Evolutionary conservation across 2,888 invertebrate genomes (phyloP), one percentile per base, ranked within the genome.

Genomic region (Tuta absoluta): DNA sequence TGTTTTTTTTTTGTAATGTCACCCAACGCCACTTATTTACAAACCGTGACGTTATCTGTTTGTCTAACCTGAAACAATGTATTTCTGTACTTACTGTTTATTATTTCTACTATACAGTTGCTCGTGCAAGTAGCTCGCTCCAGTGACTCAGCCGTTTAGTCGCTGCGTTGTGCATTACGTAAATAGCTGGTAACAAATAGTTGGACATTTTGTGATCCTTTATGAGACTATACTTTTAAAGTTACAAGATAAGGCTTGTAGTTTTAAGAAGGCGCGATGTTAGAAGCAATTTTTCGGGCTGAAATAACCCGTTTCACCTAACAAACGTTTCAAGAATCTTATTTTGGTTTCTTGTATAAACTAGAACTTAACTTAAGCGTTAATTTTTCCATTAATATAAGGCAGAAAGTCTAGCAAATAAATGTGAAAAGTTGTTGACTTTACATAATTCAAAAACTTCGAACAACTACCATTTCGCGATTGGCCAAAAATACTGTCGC

Each of bases 401-500:
- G 12, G 33, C 8, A 37, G 11, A 45, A 28, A 49, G 19, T 45
- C 45, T 57, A 58, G 48, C 4, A 63, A 48, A 63, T 58, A 48
- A 38, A 63, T 57, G 63, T 21, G 45, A 14, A 33, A 63, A 63
- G 37, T 58, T 57, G 24, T 33, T 63, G 37, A n/a, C 38, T 23
- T 23, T 19, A 59, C 63, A 59, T 59, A 37, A 64, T 59, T 58
- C 28, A 37, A 38, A 14, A 64, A 63, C 63, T 58, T 33, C 11
- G 28, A 37, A 37, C 33, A 63, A 38, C 63, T 23, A 41, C 59
- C 53, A 64, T 64, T 64, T 64, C n/a, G 45, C 64, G 48, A 63
- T 63, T 63, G 51, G 37, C 62, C 0, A 53, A 59, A 64, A 63
- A 61, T 65, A 69, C 24, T 58, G 59, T 61, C 65, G 73, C 77